Percentiles rank a stretch among this genome's conserved stretches.
These are phyloP conservation scores for Eulemur rufifrons DNA, from an alignment of 2,113 vertebrate species.

Conservation along the genomic window DNA sequence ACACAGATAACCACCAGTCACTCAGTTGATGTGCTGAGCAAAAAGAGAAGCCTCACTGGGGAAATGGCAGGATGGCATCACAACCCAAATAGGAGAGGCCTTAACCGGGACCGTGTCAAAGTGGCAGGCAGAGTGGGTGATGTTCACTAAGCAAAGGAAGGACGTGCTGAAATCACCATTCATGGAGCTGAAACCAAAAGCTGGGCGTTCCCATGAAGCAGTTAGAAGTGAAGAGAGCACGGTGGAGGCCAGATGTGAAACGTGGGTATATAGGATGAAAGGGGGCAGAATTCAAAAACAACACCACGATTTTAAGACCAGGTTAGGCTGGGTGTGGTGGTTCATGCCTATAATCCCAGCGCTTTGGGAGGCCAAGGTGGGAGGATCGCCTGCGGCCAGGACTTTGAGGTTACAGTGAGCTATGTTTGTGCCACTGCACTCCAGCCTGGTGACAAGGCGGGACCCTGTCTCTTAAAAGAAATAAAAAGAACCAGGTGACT, in stretches of 20 bases:
- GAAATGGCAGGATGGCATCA: not conserved
- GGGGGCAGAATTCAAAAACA: not conserved
- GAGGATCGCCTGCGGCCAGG: no score
- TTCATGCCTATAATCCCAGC: no score
- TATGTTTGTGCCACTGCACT: no score
- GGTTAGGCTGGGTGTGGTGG: no score
- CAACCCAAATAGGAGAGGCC: not conserved
- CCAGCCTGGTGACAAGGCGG: no score
- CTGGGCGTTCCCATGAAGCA: not conserved
- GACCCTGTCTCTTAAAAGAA: no score
- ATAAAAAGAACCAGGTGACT: not conserved
- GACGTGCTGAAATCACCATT: not conserved
- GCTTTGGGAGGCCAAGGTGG: no score
- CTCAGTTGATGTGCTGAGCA: not conserved
- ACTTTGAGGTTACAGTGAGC: no score
- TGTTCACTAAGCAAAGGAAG: no score
- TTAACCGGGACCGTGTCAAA: not conserved
- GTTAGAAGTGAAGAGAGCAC: not conserved
- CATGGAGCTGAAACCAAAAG: not conserved
- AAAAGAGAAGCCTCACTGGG: not conserved
- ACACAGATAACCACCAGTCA: fast-evolving
- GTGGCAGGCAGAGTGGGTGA: not conserved
- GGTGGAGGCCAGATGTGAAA: not conserved
- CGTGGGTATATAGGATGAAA: not conserved
- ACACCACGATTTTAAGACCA: not conserved